phyloP scores from a whole-genome alignment of 2,797 vertebrate species.

The Australoheros facetus region DNA sequence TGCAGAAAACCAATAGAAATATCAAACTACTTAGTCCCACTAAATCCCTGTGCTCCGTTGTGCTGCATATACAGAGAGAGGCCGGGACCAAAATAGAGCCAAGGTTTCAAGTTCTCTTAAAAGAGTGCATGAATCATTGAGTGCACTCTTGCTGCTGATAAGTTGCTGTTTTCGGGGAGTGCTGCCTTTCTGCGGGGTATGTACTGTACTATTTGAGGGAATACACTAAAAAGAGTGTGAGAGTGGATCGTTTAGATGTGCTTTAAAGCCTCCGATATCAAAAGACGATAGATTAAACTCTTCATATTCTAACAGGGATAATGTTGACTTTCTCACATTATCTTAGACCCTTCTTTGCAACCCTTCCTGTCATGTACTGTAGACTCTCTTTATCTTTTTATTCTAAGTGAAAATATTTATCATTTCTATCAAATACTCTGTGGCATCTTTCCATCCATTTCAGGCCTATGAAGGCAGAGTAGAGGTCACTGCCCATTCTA shows the following conservation, averaged over 20 bases:
- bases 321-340: constrained; percentile 18
- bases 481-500: constrained; percentile 65
- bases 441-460: constrained; percentile 30
- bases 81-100: constrained; percentile 74
- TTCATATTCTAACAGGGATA: constrained; percentile 16
- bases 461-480: constrained; percentile 43
- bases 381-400: neutral
- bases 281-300: constrained; percentile 21
- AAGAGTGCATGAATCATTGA: constrained; percentile 79
- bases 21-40: constrained; percentile 79
- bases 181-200: constrained; percentile 47
- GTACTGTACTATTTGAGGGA: constrained; percentile 41
- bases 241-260: constrained; percentile 34
- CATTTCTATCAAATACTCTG: constrained; percentile 6
- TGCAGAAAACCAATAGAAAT: constrained; percentile 78
- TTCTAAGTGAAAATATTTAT: constrained; percentile 14
- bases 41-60: constrained; percentile 74
- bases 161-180: constrained; percentile 52
- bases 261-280: constrained; percentile 36
- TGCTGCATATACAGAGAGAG: constrained; percentile 61
- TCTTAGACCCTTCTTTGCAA: neutral
- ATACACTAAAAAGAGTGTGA: constrained; percentile 33
- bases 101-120: constrained; percentile 79
- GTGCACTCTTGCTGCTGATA: constrained; percentile 72
- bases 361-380: constrained; percentile 10